These are phyloP conservation scores for Xiphias gladius DNA, from an alignment of 2,113 vertebrate species.

Conservation along the genomic window DNA sequence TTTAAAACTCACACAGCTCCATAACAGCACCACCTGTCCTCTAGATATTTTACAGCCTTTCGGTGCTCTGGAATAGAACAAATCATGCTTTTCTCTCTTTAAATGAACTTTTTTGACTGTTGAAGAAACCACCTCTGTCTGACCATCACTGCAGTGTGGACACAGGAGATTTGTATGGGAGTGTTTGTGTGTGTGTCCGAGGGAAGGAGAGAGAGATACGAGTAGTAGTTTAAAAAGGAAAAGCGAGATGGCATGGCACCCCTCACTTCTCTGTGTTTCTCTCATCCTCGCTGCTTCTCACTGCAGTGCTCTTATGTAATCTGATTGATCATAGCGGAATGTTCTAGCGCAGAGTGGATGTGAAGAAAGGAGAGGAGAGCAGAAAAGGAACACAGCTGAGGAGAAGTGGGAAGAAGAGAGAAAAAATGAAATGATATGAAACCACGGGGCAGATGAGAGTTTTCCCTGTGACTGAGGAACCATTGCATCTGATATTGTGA, in stretches of 20 bases:
- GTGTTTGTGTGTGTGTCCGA: slow-evolving; percentile 1
- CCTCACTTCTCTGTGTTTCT: slow-evolving; percentile 36
- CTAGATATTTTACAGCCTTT: slow-evolving; percentile 10
- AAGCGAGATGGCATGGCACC: slow-evolving; percentile 21
- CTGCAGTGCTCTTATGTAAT: slow-evolving; percentile 82
- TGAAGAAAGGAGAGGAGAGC: slow-evolving; percentile 18
- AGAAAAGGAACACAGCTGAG: slow-evolving; percentile 10
- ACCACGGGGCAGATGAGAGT: slow-evolving; percentile 11
- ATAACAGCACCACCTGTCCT: neutral
- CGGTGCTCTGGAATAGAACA: neutral
- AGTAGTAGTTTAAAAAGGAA: neutral
- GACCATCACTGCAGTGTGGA: slow-evolving; percentile 25
- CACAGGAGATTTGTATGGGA: neutral
- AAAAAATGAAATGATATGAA: slow-evolving; percentile 20
- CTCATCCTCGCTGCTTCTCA: slow-evolving; percentile 56
- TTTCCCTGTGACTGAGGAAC: slow-evolving; percentile 1
- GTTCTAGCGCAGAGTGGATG: slow-evolving; percentile 65
- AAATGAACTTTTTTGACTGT: slow-evolving; percentile 5
- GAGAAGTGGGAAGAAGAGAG: slow-evolving; percentile 8
- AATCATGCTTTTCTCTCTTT: slow-evolving; percentile 11
- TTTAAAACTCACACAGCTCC: neutral
- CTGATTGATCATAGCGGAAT: slow-evolving; percentile 78
- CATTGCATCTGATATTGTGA: slow-evolving; percentile 5
- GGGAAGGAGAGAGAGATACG: neutral
- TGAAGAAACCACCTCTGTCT: slow-evolving; percentile 12